Percentiles rank a stretch among this genome's conserved stretches.
Conservation (phyloP, 2,888 invertebrate genomes). For the Boloria selene region DNA sequence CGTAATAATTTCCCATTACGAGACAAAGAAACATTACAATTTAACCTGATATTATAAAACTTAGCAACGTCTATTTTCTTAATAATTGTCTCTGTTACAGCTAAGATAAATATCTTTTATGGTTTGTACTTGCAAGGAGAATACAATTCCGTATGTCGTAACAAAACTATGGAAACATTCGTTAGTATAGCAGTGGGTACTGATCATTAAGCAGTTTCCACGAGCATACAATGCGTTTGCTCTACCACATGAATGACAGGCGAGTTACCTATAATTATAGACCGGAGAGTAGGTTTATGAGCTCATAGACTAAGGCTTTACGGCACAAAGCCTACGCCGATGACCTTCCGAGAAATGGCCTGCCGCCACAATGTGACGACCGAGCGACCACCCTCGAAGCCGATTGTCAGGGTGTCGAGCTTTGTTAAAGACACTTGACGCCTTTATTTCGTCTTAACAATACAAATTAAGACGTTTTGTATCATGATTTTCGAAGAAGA, state of each 20-base stretch:
- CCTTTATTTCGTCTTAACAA: constrained; percentile 47
- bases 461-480: constrained; percentile 46
- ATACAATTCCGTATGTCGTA: not conserved
- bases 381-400: constrained; percentile 68
- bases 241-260: constrained; percentile 49
- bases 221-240: constrained; percentile 49
- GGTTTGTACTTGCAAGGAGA: not conserved
- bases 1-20: constrained; percentile 21
- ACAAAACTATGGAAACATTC: not conserved
- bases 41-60: constrained; percentile 12
- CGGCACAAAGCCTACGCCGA: constrained; percentile 54
- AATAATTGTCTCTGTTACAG: not conserved
- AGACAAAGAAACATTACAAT: constrained; percentile 21
- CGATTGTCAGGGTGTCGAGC: constrained; percentile 64
- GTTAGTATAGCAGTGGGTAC: constrained; percentile 22
- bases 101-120: constrained; percentile 12
- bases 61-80: constrained; percentile 12
- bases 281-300: constrained; percentile 61
- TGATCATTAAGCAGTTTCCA: constrained; percentile 42
- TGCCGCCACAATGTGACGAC: constrained; percentile 52
- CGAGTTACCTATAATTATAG: constrained; percentile 61
- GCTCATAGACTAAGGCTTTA: constrained; percentile 61
- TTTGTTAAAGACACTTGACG: constrained; percentile 49
- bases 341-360: constrained; percentile 75
- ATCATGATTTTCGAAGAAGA: constrained; percentile 37